Conservation (phyloP, 1,140 invertebrate species). For the Drosophila parvula region DNA sequence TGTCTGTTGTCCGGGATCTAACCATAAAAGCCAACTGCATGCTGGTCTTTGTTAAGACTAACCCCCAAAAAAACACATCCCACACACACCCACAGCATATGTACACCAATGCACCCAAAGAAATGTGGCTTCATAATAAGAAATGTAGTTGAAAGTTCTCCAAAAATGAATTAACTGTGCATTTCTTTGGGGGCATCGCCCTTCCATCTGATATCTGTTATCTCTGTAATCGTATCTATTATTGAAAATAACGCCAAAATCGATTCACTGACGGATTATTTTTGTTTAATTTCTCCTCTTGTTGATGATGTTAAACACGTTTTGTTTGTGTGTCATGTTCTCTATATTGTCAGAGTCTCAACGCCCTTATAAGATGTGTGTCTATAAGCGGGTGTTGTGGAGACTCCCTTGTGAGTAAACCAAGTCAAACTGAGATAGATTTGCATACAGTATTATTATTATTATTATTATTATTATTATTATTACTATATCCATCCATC, state of each 20-base stretch:
- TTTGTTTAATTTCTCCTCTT: slow-evolving; percentile 51
- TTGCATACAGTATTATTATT: slow-evolving; percentile 50
- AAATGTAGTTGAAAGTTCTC: not conserved
- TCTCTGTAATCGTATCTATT: slow-evolving; percentile 12
- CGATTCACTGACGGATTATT: slow-evolving; percentile 53
- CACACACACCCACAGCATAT: not conserved
- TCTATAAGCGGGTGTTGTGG: slow-evolving; percentile 80
- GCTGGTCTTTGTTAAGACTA: slow-evolving; percentile 12
- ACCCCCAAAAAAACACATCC: not conserved
- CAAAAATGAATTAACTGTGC: not conserved
- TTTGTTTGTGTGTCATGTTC: slow-evolving; percentile 82
- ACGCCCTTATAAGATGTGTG: slow-evolving; percentile 80
- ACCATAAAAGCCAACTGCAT: slow-evolving; percentile 14
- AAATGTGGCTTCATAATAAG: not conserved
- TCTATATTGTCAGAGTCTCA: slow-evolving; percentile 81
- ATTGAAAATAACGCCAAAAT: slow-evolving; percentile 38
- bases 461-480: not conserved
- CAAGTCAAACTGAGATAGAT: slow-evolving; percentile 69
- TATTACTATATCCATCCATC: slow-evolving; percentile 33
- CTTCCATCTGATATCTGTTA: slow-evolving; percentile 6
- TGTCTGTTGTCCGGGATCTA: slow-evolving; percentile 17
- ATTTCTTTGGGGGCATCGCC: slow-evolving; percentile 16
- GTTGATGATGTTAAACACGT: slow-evolving; percentile 66
- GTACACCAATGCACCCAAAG: slow-evolving; percentile 18
- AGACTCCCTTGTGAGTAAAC: slow-evolving; percentile 81